Conservation (phyloP, 37 sponge, comb jelly and placozoan species). For the Haliclona indistincta region DNA sequence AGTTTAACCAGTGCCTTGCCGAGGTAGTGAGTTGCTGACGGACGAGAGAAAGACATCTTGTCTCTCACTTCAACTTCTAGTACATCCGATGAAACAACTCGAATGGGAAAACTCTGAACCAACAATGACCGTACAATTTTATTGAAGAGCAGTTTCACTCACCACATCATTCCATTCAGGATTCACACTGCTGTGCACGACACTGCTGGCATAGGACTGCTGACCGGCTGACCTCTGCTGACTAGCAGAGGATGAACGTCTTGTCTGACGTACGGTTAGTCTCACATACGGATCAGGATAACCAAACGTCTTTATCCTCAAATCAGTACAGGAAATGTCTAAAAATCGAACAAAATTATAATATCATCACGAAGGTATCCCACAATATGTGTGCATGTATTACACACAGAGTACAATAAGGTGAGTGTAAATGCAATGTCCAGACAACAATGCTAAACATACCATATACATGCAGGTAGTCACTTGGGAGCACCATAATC, state of each 20-base stretch:
- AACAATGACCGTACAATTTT: not conserved
- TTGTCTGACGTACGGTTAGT: slow-evolving; percentile 1
- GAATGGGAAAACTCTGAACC: slow-evolving; percentile 17
- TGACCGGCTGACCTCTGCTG: slow-evolving; percentile 48
- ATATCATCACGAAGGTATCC: too few species aligned
- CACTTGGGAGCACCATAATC: too few species aligned
- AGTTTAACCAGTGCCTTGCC: slow-evolving; percentile 27
- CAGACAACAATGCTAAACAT: too few species aligned
- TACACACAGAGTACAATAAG: too few species aligned
- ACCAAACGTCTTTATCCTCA: slow-evolving; percentile 47
- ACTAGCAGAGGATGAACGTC: not conserved
- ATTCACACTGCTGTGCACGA: not conserved
- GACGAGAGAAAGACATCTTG: slow-evolving; percentile 11
- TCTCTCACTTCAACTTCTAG: slow-evolving; percentile 53
- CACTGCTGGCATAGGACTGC: not conserved
- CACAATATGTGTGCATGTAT: too few species aligned
- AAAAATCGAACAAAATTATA: too few species aligned
- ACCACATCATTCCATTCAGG: slow-evolving; percentile 36
- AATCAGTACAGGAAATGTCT: slow-evolving; percentile 7
- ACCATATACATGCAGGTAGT: too few species aligned
- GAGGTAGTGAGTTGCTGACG: slow-evolving; percentile 51
- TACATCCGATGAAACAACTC: slow-evolving; percentile 19
- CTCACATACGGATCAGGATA: slow-evolving; percentile 45
- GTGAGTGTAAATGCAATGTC: too few species aligned
- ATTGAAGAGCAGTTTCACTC: not conserved